Conservation (phyloP, 2,888 invertebrate genomes). For the Tetragnatha montana region DNA sequence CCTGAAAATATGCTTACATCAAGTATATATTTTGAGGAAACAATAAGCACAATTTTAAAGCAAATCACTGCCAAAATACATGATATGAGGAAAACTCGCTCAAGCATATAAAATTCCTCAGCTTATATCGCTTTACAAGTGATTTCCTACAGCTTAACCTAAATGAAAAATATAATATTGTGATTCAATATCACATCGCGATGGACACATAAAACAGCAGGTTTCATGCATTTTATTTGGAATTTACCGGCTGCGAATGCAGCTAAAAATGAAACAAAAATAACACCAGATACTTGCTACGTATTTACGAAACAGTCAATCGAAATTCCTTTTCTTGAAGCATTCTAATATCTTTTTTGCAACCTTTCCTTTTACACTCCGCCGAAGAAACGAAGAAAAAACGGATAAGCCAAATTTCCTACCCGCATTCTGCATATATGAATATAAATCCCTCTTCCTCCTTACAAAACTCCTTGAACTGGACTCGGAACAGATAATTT, state of each 20-base stretch:
- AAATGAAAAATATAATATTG: background rate
- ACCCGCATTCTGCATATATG: conserved; percentile 40
- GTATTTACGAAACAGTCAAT: background rate
- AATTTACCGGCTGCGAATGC: background rate
- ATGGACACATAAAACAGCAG: background rate
- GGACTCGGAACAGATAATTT: conserved; percentile 41
- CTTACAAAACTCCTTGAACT: conserved; percentile 15
- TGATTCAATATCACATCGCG: background rate
- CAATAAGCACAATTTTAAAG: too few relatives aligned
- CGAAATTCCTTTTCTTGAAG: background rate
- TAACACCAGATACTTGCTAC: background rate
- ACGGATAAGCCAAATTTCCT: background rate
- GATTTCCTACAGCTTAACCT: background rate
- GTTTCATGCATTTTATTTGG: background rate
- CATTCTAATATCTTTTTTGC: conserved; percentile 23
- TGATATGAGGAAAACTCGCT: background rate
- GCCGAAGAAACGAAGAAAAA: background rate
- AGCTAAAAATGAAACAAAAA: background rate
- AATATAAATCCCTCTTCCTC: conserved; percentile 29
- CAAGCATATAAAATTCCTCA: background rate
- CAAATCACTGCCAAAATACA: too few relatives aligned
- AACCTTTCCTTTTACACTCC: conserved; percentile 10
- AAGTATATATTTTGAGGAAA: too few relatives aligned
- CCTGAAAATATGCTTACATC: too few relatives aligned
- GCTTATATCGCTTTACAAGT: background rate